A percentile compares a stretch with the other conserved stretches of the same genome.
Evolutionary conservation across 1,140 invertebrate genomes (phyloP).

Genomic region (Callitettix versicolor): DNA sequence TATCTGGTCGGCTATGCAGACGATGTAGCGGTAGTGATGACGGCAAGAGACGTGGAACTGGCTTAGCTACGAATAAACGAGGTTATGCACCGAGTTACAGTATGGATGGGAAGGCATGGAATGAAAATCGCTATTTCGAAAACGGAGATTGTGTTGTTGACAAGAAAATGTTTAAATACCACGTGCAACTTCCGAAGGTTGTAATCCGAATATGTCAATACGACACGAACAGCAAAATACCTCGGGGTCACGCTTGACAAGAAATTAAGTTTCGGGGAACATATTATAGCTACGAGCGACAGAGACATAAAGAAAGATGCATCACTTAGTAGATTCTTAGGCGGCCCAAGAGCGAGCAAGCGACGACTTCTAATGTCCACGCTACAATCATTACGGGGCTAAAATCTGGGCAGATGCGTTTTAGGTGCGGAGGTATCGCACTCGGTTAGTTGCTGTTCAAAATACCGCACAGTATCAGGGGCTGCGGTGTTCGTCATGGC

Average conservation of each 20-base stretch:
- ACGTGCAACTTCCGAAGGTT: neutral
- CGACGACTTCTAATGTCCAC: neutral
- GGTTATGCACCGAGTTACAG: slow-evolving; percentile 12
- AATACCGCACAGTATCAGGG: slow-evolving; percentile 25
- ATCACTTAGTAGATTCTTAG: neutral
- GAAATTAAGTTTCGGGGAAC: neutral
- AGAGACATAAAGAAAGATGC: neutral
- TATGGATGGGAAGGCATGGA: slow-evolving; percentile 14
- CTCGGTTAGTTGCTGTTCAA: neutral
- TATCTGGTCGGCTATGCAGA: slow-evolving; percentile 26
- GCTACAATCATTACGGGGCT: neutral
- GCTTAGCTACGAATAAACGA: slow-evolving; percentile 16
- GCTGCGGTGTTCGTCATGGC: slow-evolving; percentile 23
- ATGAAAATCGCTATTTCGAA: neutral
- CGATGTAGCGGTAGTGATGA: slow-evolving; percentile 22
- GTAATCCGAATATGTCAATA: neutral
- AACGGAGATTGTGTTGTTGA: slow-evolving; percentile 2
- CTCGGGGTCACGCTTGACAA: neutral
- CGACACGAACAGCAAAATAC: neutral
- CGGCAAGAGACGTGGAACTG: slow-evolving; percentile 10
- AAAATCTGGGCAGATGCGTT: neutral
- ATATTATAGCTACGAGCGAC: neutral
- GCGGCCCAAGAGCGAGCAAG: neutral
- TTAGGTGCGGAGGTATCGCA: neutral
- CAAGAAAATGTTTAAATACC: neutral